phyloP scores from a whole-genome alignment of 1,140 invertebrate species.

The Papilio polyxenes region DNA sequence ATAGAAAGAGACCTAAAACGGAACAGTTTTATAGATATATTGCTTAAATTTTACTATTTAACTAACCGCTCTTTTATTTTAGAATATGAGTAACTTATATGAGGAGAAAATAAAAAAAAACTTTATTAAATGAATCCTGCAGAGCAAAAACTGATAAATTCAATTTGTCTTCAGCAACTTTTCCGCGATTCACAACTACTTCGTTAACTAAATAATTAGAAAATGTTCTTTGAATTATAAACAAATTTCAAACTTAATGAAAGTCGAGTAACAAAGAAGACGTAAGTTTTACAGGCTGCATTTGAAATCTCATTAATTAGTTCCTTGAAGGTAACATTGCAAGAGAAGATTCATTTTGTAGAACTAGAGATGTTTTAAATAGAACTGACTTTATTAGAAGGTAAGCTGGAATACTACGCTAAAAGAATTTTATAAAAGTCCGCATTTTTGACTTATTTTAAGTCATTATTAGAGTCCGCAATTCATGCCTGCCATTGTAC shows the following conservation, averaged over 20 bases:
- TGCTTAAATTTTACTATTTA: background rate
- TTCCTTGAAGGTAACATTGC: background rate
- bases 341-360: background rate
- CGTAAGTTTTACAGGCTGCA: background rate
- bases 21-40: background rate
- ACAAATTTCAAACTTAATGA: background rate
- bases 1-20: background rate
- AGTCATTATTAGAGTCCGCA: background rate
- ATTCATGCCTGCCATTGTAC: background rate
- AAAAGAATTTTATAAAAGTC: background rate
- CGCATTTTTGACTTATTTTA: background rate
- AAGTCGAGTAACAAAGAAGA: background rate
- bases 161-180: background rate
- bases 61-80: background rate
- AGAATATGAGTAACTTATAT: background rate
- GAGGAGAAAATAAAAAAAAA: background rate
- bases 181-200: background rate
- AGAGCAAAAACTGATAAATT: background rate
- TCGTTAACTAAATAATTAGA: conserved; percentile 13
- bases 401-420: background rate
- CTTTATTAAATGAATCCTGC: background rate
- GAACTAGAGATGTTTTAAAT: background rate
- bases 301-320: conserved; percentile 11
- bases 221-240: conserved; percentile 1
- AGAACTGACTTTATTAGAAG: background rate